These are phyloP conservation scores for Indicator indicator DNA, from an alignment of 2,113 vertebrate species.

Conservation along the genomic window DNA sequence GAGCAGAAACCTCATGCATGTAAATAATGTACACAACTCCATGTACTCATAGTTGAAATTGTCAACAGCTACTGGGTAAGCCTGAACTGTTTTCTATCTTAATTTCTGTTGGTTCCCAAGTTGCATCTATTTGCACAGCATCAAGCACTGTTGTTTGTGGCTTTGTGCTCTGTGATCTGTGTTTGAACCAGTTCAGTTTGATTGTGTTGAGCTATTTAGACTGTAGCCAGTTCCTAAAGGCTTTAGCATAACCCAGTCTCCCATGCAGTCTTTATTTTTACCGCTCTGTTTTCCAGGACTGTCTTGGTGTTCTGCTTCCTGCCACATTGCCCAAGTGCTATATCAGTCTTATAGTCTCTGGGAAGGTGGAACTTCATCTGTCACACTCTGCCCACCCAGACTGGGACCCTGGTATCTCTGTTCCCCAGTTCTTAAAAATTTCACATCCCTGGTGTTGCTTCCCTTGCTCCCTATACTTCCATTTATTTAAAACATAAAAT, in stretches of 20 bases:
- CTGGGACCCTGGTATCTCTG: neutral
- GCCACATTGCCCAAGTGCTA: accelerated
- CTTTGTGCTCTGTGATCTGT: neutral
- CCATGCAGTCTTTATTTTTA: neutral
- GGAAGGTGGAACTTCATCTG: neutral
- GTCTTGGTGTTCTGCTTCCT: neutral
- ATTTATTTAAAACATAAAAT: neutral
- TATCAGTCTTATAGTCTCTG: neutral
- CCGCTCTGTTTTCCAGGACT: neutral
- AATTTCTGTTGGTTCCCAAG: neutral
- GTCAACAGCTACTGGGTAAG: neutral
- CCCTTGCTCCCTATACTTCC: neutral
- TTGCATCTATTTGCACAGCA: neutral
- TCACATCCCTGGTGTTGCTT: neutral
- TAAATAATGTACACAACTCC: neutral
- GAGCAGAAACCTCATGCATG: neutral
- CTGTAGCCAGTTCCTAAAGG: neutral
- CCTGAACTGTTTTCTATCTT: neutral
- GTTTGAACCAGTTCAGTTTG: neutral
- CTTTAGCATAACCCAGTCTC: neutral
- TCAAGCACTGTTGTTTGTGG: neutral
- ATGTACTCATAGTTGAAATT: neutral
- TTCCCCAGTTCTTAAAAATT: neutral
- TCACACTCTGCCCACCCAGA: neutral
- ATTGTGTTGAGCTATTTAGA: neutral